These are phyloP conservation scores for Geotrypetes seraphini DNA, from an alignment of 2,797 vertebrate genomes.

Conservation along the genomic window DNA sequence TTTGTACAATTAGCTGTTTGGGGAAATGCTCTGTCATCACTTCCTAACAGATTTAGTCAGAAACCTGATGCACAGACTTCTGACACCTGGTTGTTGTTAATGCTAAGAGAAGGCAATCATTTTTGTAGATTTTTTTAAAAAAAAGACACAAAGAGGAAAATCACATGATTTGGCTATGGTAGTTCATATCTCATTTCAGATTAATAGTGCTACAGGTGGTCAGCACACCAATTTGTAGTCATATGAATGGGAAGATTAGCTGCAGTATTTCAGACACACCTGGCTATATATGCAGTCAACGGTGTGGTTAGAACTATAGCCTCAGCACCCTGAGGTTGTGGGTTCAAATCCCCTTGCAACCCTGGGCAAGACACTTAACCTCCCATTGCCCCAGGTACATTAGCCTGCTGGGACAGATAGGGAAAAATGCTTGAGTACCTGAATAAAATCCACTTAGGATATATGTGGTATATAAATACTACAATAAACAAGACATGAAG, in stretches of 20 bases:
- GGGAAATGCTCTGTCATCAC: conserved; percentile 36
- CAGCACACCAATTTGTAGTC: conserved; percentile 30
- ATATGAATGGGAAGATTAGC: conserved; percentile 41
- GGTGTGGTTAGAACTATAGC: too few species aligned
- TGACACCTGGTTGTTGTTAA: conserved; percentile 50
- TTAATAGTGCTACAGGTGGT: conserved; percentile 47
- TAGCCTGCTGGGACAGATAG: too few species aligned
- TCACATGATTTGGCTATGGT: conserved; percentile 29
- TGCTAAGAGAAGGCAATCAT: too few species aligned
- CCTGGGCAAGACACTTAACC: too few species aligned
- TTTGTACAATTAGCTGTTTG: conserved; percentile 40
- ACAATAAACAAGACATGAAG: too few species aligned
- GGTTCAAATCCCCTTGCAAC: too few species aligned
- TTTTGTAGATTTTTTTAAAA: too few species aligned
- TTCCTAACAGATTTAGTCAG: conserved; percentile 27
- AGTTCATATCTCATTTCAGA: conserved; percentile 33
- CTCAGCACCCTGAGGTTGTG: too few species aligned
- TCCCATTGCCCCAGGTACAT: too few species aligned
- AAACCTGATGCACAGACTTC: conserved; percentile 36
- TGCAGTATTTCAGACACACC: conserved; percentile 36
- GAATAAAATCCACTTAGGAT: too few species aligned
- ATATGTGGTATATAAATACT: too few species aligned
- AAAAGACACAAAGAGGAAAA: conserved; percentile 29
- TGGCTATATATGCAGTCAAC: conserved; percentile 31
- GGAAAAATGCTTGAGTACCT: too few species aligned